Base-by-base conservation (phyloP, 2,113 vertebrate species). In the Silurus asotus region DNA sequence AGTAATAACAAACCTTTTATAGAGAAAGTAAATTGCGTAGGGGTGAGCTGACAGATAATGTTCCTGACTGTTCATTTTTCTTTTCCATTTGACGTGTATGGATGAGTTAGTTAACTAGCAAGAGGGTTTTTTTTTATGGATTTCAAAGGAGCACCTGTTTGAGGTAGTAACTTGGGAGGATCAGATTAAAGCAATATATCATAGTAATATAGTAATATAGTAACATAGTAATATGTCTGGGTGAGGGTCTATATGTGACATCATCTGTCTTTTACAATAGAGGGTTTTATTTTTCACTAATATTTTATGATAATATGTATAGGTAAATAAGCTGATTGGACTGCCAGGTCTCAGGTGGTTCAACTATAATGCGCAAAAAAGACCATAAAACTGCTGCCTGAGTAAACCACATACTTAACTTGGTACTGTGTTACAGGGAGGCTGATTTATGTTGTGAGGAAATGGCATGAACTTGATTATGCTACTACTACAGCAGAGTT, bases 1-100 rank as follows among this genome's bases (percentile, higher is more conserved):
- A 67, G 75, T 85, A 78, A 78, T 85, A 80, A 58, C 75, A 69
- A 80, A 78, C 51, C 61, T 85, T 85, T 85, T 78, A 85, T 78
- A 59, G 62, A 70, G 51, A 58, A 77, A 80, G 59, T 80, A 85
- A 86, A 86, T 61, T 86, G 55, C 14, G 1, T 65, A 55, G 83
- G 48, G 55, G 2, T 72, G 53, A 51, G 53, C 61, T 81, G 19
- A 74, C 69, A 79, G 74, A 84, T 59, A 84, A 64, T 58, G 58
- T 51, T 67, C 61, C 20, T 72, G 55, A 49, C 45, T 61, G 56
- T 84, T 61, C 78, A 37, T 81, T 70, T 79, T 87, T 81, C 25
- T 81, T 81, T 70, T 72, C n/a, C n/a, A 28, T 87, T 45, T n/a
- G 72, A 84, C 14, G 11, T 61, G 56, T 75, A 61, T 84, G 56